phyloP scores from a whole-genome alignment of 2,797 vertebrate species.

The Rhabdomys pumilio region DNA sequence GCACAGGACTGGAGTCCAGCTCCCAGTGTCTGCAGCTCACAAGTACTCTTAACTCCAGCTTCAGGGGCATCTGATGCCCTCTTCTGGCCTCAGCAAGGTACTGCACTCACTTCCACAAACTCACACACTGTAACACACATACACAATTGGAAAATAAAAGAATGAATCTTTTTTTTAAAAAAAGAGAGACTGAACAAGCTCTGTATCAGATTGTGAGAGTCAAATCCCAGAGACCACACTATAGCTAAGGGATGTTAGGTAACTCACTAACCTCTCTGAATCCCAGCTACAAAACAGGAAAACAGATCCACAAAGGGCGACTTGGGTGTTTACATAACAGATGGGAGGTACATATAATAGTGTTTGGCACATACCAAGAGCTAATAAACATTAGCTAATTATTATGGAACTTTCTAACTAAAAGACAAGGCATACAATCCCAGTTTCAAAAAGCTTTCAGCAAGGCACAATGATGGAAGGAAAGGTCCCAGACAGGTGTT shows the following conservation, averaged over 20 bases:
- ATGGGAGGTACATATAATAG: neutral
- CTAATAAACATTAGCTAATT: slow-evolving; percentile 5
- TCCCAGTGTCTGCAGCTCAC: too few relatives aligned
- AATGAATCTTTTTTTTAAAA: neutral
- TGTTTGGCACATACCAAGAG: neutral
- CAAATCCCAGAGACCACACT: neutral
- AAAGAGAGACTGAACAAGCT: neutral
- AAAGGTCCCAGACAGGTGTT: neutral
- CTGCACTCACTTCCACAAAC: neutral
- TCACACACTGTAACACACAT: neutral
- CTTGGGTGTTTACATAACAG: neutral
- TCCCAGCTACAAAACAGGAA: neutral
- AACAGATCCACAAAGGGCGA: neutral
- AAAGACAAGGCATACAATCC: neutral
- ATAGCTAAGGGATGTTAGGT: neutral
- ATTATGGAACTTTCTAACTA: neutral
- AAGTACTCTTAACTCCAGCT: neutral
- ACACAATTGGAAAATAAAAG: neutral
- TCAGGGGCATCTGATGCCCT: neutral
- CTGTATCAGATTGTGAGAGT: neutral
- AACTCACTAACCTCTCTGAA: neutral
- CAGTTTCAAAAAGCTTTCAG: neutral
- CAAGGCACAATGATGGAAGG: neutral
- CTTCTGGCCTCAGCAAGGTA: neutral
- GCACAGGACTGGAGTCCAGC: neutral